Evolutionary conservation across 2,797 vertebrate species (phyloP).

Genomic region (Melanogrammus aeglefinus): DNA sequence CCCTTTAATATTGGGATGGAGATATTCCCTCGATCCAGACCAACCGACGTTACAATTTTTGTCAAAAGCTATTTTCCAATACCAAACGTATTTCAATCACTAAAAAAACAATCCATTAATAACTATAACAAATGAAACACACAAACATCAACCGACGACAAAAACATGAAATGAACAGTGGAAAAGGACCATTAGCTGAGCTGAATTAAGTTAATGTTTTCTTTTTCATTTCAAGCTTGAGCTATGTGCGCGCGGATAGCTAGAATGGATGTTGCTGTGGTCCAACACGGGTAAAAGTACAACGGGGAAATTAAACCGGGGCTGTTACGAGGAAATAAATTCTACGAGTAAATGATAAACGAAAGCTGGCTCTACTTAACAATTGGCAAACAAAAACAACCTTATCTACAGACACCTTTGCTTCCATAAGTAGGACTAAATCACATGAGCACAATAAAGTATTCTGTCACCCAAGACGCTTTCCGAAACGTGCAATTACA

Average conservation of each 20-base stretch:
- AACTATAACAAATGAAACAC: conserved; percentile 10
- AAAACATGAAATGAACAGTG: conserved; percentile 21
- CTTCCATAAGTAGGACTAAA: not conserved
- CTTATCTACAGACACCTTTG: not conserved
- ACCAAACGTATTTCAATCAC: not conserved
- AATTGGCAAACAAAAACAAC: conserved; percentile 1
- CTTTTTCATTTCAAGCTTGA: conserved; percentile 32
- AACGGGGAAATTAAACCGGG: conserved; percentile 26
- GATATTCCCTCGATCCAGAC: not conserved
- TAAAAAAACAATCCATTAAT: not conserved
- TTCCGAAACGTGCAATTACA: not conserved
- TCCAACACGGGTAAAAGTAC: conserved; percentile 37
- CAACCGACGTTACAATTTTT: not conserved
- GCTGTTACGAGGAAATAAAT: conserved; percentile 28
- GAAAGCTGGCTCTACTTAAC: not conserved
- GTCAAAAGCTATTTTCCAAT: conserved; percentile 12
- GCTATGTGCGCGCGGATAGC: conserved; percentile 28
- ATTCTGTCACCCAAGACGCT: not conserved
- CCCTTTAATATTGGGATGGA: not conserved
- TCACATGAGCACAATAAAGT: conserved; percentile 1
- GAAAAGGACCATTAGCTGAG: conserved; percentile 41
- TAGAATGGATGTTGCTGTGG: conserved; percentile 26
- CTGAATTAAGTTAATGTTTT: conserved; percentile 42
- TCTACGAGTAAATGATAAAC: conserved; percentile 25
- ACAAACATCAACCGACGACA: conserved; percentile 14